phyloP scores from a whole-genome alignment of 2,113 vertebrate species.

The Paradoxurus hermaphroditus region DNA sequence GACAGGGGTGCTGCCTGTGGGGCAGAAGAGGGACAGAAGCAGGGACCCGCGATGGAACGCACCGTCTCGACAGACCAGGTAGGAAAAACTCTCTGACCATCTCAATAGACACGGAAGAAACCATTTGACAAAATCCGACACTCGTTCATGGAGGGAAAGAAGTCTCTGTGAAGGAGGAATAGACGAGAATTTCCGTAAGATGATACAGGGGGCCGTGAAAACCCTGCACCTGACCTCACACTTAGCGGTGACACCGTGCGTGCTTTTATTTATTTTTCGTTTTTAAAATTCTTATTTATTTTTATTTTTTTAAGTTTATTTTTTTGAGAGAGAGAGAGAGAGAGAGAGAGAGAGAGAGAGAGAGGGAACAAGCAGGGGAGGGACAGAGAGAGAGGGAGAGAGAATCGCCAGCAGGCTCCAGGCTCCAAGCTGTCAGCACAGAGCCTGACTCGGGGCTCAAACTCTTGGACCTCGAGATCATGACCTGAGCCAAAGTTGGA shows the following conservation, averaged over 20 bases:
- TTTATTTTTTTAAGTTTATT: no score
- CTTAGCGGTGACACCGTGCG: not conserved
- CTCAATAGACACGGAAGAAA: not conserved
- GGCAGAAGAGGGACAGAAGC: not conserved
- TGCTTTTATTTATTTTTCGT: not conserved
- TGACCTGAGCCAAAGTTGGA: no score
- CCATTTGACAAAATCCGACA: not conserved
- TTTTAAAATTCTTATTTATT: no score
- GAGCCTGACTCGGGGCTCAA: no score
- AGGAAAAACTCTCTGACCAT: not conserved
- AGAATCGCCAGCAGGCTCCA: no score
- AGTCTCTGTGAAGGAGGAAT: not conserved
- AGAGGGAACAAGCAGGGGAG: no score
- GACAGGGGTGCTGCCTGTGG: not conserved
- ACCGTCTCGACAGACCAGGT: not conserved
- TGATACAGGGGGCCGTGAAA: not conserved
- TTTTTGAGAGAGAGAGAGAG: no score
- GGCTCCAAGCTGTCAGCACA: no score
- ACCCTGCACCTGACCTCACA: not conserved
- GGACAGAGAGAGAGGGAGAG: no score
- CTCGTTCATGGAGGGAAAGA: not conserved
- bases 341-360: no score
- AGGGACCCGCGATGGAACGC: not conserved
- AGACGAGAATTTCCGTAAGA: not conserved
- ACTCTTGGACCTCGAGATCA: no score